Base-by-base conservation (phyloP, 2,888 invertebrate species). In the Zaprionus bogoriensis region DNA sequence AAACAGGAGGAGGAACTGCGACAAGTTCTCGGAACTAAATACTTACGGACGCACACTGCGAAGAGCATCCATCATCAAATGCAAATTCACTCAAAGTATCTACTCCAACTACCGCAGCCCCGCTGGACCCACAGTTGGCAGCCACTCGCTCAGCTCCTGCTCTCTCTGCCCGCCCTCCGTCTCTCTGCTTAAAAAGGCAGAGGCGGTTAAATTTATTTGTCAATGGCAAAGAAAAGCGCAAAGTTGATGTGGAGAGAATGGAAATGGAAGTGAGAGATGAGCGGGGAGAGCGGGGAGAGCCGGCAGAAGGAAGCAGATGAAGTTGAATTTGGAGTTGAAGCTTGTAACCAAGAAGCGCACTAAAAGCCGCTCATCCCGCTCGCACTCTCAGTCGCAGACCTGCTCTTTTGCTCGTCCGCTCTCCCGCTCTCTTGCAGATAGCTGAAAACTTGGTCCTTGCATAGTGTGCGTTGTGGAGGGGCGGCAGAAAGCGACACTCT, bases 181-280 rank as follows among this genome's bases (percentile, higher is more conserved):
- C 12, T 3, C 14, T 28, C 42, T 44, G 53, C 57, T 36, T 46
- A 38, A 30, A 36, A 38, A 45, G 55, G 48, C 54, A 52, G n/a
- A n/a, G 67, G 51, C 66, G 53, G 65, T 63, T 67, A 76, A 82
- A 77, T 77, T 61, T 77, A 77, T 77, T 77, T 77, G 83, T 77
- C 77, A 77, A 79, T 68, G 82, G 68, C 83, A 83, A 78, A 84
- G 84, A 84, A 80, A 84, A 84, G 81, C 77, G 77, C 81, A 78
- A 77, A 57, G 41, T 66, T 72, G 69, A 52, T 52, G 55, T 47
- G 25, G 48, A 19, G 52, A 50, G 30, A 50, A 46, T 41, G 30
- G 59, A 57, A 52, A 51, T 36, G 51, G 67, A 47, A 60, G 51
- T 19, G 36, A 38, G 25, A 54, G 36, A 12, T 48, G 48, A 51